These are phyloP conservation scores for Thinocorus orbignyianus DNA, from an alignment of 2,113 vertebrate genomes.

Conservation along the genomic window DNA sequence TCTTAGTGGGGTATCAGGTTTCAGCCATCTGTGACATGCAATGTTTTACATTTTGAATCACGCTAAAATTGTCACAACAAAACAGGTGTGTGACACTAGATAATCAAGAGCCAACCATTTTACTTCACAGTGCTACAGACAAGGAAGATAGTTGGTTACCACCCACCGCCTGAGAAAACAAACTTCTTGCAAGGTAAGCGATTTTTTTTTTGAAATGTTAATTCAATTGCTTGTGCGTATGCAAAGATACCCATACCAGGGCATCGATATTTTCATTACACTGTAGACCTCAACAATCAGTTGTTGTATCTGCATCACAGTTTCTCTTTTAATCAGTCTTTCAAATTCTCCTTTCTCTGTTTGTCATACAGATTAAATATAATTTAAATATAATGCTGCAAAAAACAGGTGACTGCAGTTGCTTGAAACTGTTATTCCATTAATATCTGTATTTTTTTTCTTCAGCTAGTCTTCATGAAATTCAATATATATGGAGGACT, in stretches of 20 bases:
- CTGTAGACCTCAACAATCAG: background rate
- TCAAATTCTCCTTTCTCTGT: slow-evolving; percentile 4
- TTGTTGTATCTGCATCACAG: background rate
- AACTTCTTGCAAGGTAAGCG: background rate
- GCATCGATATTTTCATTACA: background rate
- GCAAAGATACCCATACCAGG: background rate
- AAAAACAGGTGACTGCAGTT: background rate
- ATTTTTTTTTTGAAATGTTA: background rate
- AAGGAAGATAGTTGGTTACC: background rate
- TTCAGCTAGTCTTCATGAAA: background rate
- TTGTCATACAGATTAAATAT: slow-evolving; percentile 1
- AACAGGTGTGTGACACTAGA: background rate
- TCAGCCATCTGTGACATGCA: background rate
- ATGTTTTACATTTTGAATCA: slow-evolving; percentile 2
- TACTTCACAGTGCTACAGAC: background rate
- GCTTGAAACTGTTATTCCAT: background rate
- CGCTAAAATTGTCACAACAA: background rate
- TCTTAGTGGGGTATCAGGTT: background rate
- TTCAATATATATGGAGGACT: background rate
- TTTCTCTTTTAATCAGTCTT: background rate
- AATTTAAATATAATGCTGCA: slow-evolving; percentile 30
- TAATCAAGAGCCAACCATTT: background rate
- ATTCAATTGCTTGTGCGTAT: background rate
- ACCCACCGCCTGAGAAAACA: background rate
- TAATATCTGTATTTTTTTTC: background rate